Evolutionary conservation across 1,140 invertebrate genomes (phyloP).

Genomic region (Neodiprion pinetum): DNA sequence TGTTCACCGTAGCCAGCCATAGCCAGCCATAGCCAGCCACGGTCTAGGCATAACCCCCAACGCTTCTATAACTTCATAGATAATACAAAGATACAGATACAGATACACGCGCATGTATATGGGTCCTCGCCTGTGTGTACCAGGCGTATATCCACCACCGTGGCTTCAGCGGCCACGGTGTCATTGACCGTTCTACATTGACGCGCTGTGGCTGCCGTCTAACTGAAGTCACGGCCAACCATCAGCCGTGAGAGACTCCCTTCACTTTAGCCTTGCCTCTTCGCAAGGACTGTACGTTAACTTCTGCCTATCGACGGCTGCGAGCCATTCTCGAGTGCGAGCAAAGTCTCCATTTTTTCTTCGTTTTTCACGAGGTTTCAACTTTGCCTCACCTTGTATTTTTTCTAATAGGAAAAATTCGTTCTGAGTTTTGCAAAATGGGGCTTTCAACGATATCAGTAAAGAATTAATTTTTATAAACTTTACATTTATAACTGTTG

Average conservation of each 20-base stretch:
- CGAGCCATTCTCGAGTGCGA: no score
- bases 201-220: constrained; percentile 59
- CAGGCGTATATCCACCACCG: constrained; percentile 26
- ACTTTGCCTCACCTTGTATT: no score
- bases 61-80: background rate
- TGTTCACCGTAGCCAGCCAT: background rate
- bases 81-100: background rate
- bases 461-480: no score
- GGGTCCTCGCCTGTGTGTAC: constrained; percentile 36
- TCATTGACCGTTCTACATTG: constrained; percentile 65
- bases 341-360: no score
- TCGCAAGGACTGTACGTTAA: background rate
- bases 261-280: constrained; percentile 14
- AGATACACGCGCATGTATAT: background rate
- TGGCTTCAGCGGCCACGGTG: constrained; percentile 43
- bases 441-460: no score
- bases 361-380: no score
- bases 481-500: no score
- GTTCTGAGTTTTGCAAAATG: no score
- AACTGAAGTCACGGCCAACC: constrained; percentile 61
- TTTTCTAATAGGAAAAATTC: no score
- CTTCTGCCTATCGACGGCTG: no score
- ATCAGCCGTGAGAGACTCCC: constrained; percentile 59
- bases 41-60: background rate
- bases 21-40: background rate